Conservation (phyloP, 2,797 vertebrate species). For the Amblyraja radiata region DNA sequence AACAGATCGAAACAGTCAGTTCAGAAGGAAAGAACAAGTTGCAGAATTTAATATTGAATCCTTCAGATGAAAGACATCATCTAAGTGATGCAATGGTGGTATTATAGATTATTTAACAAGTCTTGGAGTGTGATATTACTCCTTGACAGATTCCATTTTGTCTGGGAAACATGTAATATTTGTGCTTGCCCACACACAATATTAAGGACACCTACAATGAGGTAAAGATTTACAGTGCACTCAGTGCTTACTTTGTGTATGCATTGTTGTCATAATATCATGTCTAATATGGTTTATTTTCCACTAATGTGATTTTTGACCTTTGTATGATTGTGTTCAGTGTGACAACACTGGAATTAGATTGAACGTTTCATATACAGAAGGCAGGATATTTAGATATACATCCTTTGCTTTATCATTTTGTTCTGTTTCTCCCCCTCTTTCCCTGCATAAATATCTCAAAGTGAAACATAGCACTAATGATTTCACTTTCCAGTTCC, state of each 20-base stretch:
- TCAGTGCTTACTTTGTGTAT: neutral
- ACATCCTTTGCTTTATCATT: neutral
- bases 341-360: neutral
- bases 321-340: neutral
- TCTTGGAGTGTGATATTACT: neutral
- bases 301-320: neutral
- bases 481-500: neutral
- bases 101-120: neutral
- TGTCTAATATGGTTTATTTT: neutral
- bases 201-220: neutral
- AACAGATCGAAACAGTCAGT: too few relatives aligned
- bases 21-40: too few relatives aligned
- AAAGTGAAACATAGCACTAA: too few relatives aligned
- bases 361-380: neutral
- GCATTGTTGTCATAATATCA: neutral
- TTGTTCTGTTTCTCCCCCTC: neutral
- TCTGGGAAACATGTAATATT: neutral
- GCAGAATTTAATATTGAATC: too few relatives aligned
- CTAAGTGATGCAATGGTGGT: neutral
- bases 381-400: neutral
- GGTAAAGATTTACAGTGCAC: neutral
- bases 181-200: neutral
- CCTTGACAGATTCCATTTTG: neutral
- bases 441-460: neutral
- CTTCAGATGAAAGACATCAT: neutral